These are phyloP conservation scores for Hippolais icterina DNA, from an alignment of 2,113 vertebrate genomes.

Conservation along the genomic window DNA sequence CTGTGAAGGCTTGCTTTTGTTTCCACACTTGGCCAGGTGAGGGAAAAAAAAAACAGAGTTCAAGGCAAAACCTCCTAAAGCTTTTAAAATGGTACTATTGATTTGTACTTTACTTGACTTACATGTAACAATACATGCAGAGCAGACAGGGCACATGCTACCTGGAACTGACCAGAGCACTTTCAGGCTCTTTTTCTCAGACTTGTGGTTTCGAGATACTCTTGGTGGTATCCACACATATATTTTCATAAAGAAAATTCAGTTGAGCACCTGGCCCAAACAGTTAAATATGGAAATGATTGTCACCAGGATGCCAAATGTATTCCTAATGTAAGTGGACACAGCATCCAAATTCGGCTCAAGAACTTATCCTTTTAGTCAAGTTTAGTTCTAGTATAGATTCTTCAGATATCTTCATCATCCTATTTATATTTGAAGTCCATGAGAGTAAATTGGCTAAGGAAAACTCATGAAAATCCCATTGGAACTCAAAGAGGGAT, in stretches of 20 bases:
- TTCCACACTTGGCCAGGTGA: not conserved
- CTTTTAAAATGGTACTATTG: not conserved
- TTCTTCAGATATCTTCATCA: not conserved
- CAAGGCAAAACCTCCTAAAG: not conserved
- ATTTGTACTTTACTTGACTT: not conserved
- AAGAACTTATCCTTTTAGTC: not conserved
- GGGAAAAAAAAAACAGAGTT: not conserved
- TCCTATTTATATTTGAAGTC: not conserved
- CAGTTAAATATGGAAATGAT: not conserved
- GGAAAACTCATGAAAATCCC: not conserved
- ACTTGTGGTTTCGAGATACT: not conserved
- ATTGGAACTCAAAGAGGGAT: not conserved
- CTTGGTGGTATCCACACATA: not conserved
- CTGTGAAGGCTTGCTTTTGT: not conserved
- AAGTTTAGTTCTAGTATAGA: not conserved
- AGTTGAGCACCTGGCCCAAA: not conserved
- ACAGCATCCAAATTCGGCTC: not conserved
- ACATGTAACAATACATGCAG: not conserved
- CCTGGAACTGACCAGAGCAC: accelerated
- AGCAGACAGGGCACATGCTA: not conserved
- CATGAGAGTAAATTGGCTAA: not conserved
- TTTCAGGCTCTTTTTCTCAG: not conserved
- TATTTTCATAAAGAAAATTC: not conserved
- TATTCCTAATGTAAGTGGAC: not conserved
- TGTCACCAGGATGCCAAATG: not conserved